phyloP scores from a whole-genome alignment of 2,797 vertebrate genomes.

The Pipistrellus nathusii region DNA sequence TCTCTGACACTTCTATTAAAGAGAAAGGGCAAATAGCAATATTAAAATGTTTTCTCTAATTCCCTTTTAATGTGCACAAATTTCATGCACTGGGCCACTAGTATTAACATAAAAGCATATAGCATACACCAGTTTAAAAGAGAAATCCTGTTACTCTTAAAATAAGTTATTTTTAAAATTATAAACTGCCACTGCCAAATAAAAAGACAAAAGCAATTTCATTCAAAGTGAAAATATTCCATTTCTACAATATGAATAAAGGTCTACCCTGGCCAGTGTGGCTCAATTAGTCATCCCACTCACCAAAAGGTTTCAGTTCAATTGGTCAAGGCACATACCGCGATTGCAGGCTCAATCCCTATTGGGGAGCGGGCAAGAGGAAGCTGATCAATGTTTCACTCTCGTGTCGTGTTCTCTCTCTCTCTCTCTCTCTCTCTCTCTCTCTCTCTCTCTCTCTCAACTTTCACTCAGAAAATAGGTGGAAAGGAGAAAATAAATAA shows the following conservation, averaged over 20 bases:
- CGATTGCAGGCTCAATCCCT: not conserved
- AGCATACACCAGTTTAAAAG: conserved; percentile 9
- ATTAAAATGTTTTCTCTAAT: too few species aligned
- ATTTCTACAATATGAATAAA: conserved; percentile 53
- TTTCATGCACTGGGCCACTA: too few species aligned
- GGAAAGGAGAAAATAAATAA: conserved; percentile 28
- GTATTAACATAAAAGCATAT: not conserved
- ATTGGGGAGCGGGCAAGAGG: not conserved
- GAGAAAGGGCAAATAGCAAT: too few species aligned
- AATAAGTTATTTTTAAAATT: conserved; percentile 27
- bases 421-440: too few species aligned
- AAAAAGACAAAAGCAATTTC: conserved; percentile 39
- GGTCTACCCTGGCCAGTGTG: not conserved
- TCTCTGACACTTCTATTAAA: too few species aligned
- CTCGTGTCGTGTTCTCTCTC: too few species aligned
- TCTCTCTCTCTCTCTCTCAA: not conserved
- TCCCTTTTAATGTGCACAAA: too few species aligned
- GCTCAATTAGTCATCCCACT: not conserved
- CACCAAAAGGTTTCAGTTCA: not conserved
- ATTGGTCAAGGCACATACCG: not conserved
- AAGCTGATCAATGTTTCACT: not conserved
- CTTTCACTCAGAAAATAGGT: not conserved
- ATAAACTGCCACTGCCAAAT: not conserved
- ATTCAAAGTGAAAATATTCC: conserved; percentile 32
- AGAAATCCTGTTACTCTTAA: not conserved